These are phyloP conservation scores for Caenorhabditis inopinata DNA, from an alignment of 1,140 invertebrate species.

Conservation along the genomic window DNA sequence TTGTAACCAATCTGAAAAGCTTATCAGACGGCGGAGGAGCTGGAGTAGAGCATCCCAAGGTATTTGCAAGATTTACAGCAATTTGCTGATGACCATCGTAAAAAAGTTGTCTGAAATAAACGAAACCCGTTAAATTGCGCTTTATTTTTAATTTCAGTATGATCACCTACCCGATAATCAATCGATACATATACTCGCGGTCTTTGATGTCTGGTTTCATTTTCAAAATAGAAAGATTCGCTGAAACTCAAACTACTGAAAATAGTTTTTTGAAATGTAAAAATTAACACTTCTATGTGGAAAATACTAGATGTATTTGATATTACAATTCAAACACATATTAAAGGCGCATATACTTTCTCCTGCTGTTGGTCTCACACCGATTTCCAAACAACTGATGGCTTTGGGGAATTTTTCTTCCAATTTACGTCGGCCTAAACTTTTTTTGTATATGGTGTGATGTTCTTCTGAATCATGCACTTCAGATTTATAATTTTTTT, in stretches of 20 bases:
- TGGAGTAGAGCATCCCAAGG: slow-evolving; percentile 76
- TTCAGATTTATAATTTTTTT: neutral
- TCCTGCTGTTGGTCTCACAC: neutral
- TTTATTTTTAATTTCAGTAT: neutral
- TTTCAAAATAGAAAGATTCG: neutral
- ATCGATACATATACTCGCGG: slow-evolving; percentile 64
- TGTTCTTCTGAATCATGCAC: neutral
- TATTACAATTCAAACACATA: neutral
- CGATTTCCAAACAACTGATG: neutral
- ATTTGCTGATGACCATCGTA: slow-evolving; percentile 86
- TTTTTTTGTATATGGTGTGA: neutral
- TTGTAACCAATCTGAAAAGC: slow-evolving; percentile 79
- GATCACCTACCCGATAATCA: slow-evolving; percentile 62
- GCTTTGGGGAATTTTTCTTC: neutral
- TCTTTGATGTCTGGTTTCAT: slow-evolving; percentile 64
- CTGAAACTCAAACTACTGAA: no score
- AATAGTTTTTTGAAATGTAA: no score
- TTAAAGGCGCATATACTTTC: neutral
- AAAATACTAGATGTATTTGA: no score
- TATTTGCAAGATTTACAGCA: slow-evolving; percentile 78
- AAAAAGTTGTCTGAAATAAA: slow-evolving; percentile 72
- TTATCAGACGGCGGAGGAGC: slow-evolving; percentile 92
- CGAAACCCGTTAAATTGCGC: neutral
- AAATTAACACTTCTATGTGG: no score
- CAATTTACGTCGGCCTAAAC: neutral